Evolutionary conservation across 2,797 vertebrate species (phyloP).

Genomic region (Nasua narica): DNA sequence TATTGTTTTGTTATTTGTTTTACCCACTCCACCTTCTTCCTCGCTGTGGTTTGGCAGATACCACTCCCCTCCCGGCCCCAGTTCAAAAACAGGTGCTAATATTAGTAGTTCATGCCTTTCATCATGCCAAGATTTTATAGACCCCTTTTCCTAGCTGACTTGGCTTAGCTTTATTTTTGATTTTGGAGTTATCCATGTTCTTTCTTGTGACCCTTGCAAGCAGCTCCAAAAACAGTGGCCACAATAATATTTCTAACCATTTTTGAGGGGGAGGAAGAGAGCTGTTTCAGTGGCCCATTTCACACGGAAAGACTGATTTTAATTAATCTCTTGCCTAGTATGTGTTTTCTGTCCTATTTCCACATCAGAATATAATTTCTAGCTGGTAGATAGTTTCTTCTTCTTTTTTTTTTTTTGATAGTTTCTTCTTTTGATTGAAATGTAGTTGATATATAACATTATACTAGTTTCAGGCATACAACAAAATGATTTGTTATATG

Average conservation of each 20-base stretch:
- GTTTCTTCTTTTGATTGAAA: neutral
- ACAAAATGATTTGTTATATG: neutral
- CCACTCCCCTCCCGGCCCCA: neutral
- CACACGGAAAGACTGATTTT: slow-evolving; percentile 39
- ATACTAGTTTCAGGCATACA: neutral
- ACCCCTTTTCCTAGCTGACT: neutral
- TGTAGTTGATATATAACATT: neutral
- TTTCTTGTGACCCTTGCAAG: slow-evolving; percentile 39
- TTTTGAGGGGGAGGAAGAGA: neutral
- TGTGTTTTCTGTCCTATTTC: slow-evolving; percentile 21
- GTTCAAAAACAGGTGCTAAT: neutral
- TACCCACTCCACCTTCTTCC: neutral
- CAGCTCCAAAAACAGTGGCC: neutral
- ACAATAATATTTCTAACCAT: slow-evolving; percentile 21
- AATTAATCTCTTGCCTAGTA: neutral
- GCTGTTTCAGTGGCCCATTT: neutral
- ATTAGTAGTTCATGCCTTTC: neutral
- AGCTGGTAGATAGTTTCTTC: neutral
- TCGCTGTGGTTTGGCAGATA: neutral
- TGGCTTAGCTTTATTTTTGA: slow-evolving; percentile 21
- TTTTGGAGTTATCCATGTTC: slow-evolving; percentile 29
- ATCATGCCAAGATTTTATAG: neutral
- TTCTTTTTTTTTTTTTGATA: too few species aligned
- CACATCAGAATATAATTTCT: neutral
- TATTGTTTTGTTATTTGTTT: neutral